Base-by-base conservation (phyloP, 2,113 vertebrate genomes). In the Thalassarche chlororhynchos region DNA sequence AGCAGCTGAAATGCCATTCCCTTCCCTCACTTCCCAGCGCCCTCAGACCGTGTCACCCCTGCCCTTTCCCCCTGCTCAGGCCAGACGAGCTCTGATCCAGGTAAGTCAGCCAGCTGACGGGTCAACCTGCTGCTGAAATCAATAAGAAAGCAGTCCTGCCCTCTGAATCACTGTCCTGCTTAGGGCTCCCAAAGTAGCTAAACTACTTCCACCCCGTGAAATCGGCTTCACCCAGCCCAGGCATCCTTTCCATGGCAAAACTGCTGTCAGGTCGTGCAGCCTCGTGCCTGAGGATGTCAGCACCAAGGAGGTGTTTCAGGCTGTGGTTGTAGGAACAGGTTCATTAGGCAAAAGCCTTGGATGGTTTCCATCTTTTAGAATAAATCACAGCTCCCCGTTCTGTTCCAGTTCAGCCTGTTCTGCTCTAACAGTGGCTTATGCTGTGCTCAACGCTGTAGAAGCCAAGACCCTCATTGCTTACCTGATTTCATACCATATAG, bases 41-140 rank as follows among this genome's bases (percentile, higher is more conserved):
- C 58, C 49, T 31, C 52, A 68, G 5, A 70, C 61, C 15, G 0
- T 1, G 19, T 40, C 68, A n/a, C 25, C 15, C 2, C 72, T 52
- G 5, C 29, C 38, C 6, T 17, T 42, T 38, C 23, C 20, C 21
- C n/a, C n/a, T 26, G 47, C 81, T 38, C 68, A 21, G 16, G 55
- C 16, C 62, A 17, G 31, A 23, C 1, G 5, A 11, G 36, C 66
- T 61, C 47, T 34, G 6, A 10, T 0, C 15, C 0, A 0, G 32
- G 16, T 13, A 36, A 68, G 18, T 8, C 44, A 47, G 46, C 8
- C 40, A 36, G 65, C 70, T 14, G 34, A n/a, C 61, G 34, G 89
- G 25, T 42, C 62, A 17, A 17, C 17, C 62, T 65, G 62, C 68
- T 64, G 61, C 62, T 44, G 44, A 46, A 21, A 31, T 6, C 8